Evolutionary conservation across 2,113 vertebrate genomes (phyloP), one percentile per base, ranked within the genome.

Genomic region (Epinephelus cyanopodus): DNA sequence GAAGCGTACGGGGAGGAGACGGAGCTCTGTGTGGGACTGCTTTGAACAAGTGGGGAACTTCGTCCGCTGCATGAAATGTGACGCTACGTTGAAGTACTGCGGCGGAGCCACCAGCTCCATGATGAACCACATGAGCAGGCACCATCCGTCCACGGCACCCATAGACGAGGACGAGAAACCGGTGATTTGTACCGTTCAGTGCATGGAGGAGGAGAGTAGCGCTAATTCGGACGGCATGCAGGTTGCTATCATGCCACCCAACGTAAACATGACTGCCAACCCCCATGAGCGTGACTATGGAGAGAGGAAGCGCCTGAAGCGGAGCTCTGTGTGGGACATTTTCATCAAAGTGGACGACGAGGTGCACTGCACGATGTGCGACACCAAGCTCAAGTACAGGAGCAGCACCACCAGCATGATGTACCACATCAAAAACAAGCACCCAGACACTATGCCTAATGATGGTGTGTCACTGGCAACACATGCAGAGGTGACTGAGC

Each of bases 321-420:
- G 89, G 37, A 93, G 90, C 81, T 92, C 92, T 0, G 90, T 92
- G 13, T 92, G 92, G 92, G 92, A 93, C 60, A 72, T 91, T 19
- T 93, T 93, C 72, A 60, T 92, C 53, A 86, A 70, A 65, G 81
- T 77, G 33, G 88, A 90, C 64, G 86, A 92, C 48, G 90, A 93
- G 68, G 92, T 92, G 1, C 89, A 87, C 73, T 93, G 92, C 83
- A 92, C 78, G 0, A 72, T 92, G 39, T 93, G 89, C 54, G 86
- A 90, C 70, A 86, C 88, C 0, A 92, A 91, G 21, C 81, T 93
- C 2, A 93, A 93, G 15, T 93, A 93, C 88, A 85, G 79, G 74
- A 92, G 92, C 67, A 93, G 92, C 83, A 92, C 89, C 48, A 91
- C 90, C 77, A 92, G 79, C 89, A 93, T 93, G 92, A 93, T 93